Percentiles rank a stretch among this genome's conserved stretches.
Conservation (phyloP, 2,888 invertebrate species). For the Pammene fasciana region DNA sequence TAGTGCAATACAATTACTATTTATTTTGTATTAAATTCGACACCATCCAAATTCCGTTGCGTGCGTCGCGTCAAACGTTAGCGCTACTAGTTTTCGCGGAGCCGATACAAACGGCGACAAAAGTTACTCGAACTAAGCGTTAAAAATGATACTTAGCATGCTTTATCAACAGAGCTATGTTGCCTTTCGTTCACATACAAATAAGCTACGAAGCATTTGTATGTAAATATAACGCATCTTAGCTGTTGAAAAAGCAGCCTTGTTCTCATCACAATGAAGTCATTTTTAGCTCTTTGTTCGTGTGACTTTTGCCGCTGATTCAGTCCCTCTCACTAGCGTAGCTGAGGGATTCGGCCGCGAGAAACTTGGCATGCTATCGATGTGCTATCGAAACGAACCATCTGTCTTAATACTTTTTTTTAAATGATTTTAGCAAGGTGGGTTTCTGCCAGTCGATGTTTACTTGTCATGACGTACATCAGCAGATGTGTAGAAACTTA, state of each 20-base stretch:
- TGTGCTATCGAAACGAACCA: constrained; percentile 24
- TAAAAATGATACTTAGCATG: not conserved
- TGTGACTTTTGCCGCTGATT: not conserved
- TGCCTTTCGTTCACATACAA: not conserved
- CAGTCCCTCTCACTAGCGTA: constrained; percentile 13
- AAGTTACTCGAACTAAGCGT: not conserved
- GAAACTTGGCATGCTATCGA: constrained; percentile 28
- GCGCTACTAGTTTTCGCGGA: constrained; percentile 26
- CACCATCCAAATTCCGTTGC: constrained; percentile 13
- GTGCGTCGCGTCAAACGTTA: constrained; percentile 24
- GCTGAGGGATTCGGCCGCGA: constrained; percentile 21
- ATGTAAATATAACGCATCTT: not conserved
- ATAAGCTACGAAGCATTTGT: not conserved
- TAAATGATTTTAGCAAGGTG: too few species aligned
- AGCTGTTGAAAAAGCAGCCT: not conserved
- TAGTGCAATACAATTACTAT: constrained; percentile 5
- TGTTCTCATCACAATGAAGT: not conserved
- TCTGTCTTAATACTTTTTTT: not conserved
- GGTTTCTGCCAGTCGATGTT: too few species aligned
- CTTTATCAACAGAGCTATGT: not conserved
- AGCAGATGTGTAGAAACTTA: not conserved
- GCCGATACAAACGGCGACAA: not conserved
- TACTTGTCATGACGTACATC: too few species aligned
- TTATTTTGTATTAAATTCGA: constrained; percentile 1
- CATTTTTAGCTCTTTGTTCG: constrained; percentile 5